Percentiles rank a stretch among this genome's conserved stretches.
Evolutionary conservation across 2,888 invertebrate genomes (phyloP).

Genomic region (Amiota communis): DNA sequence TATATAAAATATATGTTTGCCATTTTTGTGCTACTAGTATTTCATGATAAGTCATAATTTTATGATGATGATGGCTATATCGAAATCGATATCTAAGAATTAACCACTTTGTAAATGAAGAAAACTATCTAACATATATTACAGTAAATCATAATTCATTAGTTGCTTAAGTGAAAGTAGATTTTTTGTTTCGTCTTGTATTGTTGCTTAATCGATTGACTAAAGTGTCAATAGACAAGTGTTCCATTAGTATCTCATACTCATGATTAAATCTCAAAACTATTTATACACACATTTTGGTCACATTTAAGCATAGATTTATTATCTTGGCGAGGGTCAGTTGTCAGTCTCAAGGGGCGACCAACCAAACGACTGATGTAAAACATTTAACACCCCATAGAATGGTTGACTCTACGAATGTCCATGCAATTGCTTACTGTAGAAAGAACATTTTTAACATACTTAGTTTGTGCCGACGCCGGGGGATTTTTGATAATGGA

Average conservation of each 20-base stretch:
- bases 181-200: not conserved
- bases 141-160: slow-evolving; percentile 35
- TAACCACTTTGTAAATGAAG: not conserved
- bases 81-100: too few species aligned
- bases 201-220: slow-evolving; percentile 35
- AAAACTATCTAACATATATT: not conserved
- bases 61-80: too few species aligned
- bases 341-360: not conserved
- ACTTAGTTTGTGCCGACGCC: too few species aligned
- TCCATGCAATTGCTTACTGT: not conserved
- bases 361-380: not conserved
- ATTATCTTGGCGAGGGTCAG: slow-evolving; percentile 5
- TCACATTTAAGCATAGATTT: slow-evolving; percentile 26
- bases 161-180: slow-evolving; percentile 25
- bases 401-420: slow-evolving; percentile 2
- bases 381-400: slow-evolving; percentile 61
- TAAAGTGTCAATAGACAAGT: slow-evolving; percentile 39
- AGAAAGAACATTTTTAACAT: slow-evolving; percentile 19
- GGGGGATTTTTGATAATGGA: too few species aligned
- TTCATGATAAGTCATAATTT: not conserved
- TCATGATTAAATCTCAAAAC: slow-evolving; percentile 36
- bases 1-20: too few species aligned
- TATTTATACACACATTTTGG: slow-evolving; percentile 24
- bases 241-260: slow-evolving; percentile 29
- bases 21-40: not conserved